phyloP scores from a whole-genome alignment of 2,113 vertebrate genomes.

The Phrynosoma platyrhinos region DNA sequence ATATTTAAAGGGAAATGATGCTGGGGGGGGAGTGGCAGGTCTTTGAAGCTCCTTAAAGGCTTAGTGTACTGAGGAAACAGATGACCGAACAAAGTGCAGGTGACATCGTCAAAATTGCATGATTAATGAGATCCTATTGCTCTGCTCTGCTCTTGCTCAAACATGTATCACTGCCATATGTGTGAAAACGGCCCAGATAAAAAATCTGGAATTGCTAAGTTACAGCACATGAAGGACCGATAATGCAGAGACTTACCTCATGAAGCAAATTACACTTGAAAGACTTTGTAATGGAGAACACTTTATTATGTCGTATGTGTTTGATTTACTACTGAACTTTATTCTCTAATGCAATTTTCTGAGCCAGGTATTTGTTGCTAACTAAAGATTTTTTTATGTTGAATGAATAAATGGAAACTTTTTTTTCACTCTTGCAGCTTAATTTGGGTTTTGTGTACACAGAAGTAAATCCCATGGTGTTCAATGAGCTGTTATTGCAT shows the following conservation, averaged over 20 bases:
- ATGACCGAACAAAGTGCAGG: constrained; percentile 15
- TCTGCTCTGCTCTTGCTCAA: not conserved
- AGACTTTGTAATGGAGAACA: constrained; percentile 53
- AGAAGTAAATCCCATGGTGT: not conserved
- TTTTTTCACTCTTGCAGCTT: constrained; percentile 26
- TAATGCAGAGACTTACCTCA: constrained; percentile 18
- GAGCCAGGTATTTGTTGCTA: constrained; percentile 60
- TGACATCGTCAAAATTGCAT: constrained; percentile 24
- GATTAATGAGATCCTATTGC: constrained; percentile 18
- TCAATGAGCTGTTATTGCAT: not conserved
- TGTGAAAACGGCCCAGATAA: constrained; percentile 15
- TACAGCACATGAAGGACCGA: not conserved
- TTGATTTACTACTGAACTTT: constrained; percentile 70
- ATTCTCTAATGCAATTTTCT: constrained; percentile 60
- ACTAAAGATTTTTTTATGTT: constrained; percentile 35
- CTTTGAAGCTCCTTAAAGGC: constrained; percentile 24
- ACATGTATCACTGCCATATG: constrained; percentile 22
- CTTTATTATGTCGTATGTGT: constrained; percentile 67
- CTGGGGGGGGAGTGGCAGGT: not conserved
- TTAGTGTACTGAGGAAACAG: constrained; percentile 16
- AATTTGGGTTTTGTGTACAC: not conserved
- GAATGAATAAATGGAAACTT: constrained; percentile 53
- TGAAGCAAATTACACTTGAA: constrained; percentile 59
- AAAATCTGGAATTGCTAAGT: constrained; percentile 29
- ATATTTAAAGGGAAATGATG: not conserved